A percentile compares a stretch with the other conserved stretches of the same genome.
phyloP scores from a whole-genome alignment of 2,797 vertebrate genomes.

The Furcifer pardalis region DNA sequence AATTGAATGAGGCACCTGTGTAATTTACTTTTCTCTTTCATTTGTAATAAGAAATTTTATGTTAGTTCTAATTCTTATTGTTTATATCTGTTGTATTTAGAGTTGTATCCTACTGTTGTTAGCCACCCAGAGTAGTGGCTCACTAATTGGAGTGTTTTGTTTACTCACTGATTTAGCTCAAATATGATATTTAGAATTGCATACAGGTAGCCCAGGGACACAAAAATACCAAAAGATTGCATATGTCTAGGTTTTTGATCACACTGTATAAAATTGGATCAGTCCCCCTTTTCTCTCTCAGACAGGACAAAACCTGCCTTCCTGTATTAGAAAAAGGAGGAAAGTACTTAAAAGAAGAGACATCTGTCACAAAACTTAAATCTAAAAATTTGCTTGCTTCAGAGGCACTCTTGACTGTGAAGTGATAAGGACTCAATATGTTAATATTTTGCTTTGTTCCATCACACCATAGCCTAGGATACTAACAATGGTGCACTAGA shows the following conservation, averaged over 20 bases:
- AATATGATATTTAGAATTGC: neutral
- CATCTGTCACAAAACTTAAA: neutral
- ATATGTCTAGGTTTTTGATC: neutral
- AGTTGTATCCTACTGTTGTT: no score
- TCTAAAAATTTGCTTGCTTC: conserved; percentile 1
- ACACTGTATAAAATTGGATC: neutral
- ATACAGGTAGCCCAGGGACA: neutral
- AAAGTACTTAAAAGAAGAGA: neutral
- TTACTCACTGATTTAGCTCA: neutral
- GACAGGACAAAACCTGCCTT: neutral
- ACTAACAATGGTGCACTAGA: neutral
- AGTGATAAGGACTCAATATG: conserved; percentile 36
- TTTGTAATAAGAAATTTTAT: no score
- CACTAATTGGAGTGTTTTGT: no score
- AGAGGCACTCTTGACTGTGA: conserved; percentile 10
- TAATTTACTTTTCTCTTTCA: no score
- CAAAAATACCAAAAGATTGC: no score
- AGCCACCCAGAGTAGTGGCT: no score
- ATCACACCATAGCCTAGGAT: neutral
- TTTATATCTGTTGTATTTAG: no score
- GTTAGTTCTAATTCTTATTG: no score
- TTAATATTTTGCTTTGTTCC: neutral
- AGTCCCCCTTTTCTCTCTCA: conserved; percentile 24
- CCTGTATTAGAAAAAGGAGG: neutral
- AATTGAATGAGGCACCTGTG: no score